Base-by-base conservation (phyloP, 1,140 invertebrate genomes). In the Anastrepha ludens region DNA sequence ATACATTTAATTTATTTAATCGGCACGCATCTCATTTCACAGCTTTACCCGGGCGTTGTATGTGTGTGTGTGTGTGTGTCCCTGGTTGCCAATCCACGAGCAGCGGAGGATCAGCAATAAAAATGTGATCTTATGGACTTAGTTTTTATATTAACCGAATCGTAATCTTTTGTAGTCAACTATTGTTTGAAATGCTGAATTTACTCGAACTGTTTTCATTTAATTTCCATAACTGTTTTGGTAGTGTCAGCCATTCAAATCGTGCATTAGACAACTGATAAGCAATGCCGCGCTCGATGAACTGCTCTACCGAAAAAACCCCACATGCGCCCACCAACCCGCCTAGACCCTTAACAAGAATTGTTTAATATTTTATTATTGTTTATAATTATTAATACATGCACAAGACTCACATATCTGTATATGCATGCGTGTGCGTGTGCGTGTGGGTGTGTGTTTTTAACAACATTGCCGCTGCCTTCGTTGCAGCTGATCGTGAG, bases 321-420 rank as follows among this genome's bases (percentile, higher is more conserved):
- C 7, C 60, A 13, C 60, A 62, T 17, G 60, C n/a, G 8, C 60
- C 13, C 60, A 17, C n/a, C 4, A 62, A 62, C 60, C n/a, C n/a
- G 13, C 4, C 60, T 29, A 55, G 2, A 55, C 50, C 6, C 6
- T 55, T 11, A 8, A 55, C 67, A 74, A 67, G 29, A 74, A 74
- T 74, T 74, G 41, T 74, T 47, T 74, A 74, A 74, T 74, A 74
- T 17, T 74, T 74, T 74, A 74, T 74, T 74, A 74, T 74, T 74
- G 67, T 74, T 74, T 74, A 74, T 74, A 74, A 17, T 74, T 47
- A 44, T 74, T 74, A 44, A 47, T 44, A 44, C 65, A 44, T 6
- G 13, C 65, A 70, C 41, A 55, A 55, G 3, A 55, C 11, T 55
- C 11, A 6, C 0, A 74, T 47, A 44, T 47, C 2, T n/a, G 15